Evolutionary conservation across 1,140 invertebrate genomes (phyloP).

Genomic region (Drosophila bocki): DNA sequence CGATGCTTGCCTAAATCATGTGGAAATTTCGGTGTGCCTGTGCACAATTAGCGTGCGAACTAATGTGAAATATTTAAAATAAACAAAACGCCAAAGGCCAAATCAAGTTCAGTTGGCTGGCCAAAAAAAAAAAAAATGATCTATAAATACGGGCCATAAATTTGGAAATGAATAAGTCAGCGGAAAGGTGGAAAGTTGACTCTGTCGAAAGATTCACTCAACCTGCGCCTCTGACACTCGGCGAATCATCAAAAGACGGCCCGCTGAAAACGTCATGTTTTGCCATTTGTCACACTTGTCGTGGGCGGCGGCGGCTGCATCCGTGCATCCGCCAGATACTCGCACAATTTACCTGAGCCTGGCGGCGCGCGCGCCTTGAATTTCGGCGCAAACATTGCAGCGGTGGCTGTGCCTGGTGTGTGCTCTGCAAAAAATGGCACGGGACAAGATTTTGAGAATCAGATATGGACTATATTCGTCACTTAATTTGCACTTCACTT

Average conservation of each 20-base stretch:
- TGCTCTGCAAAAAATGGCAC: constrained; percentile 69
- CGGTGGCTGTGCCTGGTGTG: constrained; percentile 52
- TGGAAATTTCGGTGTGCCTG: constrained; percentile 47
- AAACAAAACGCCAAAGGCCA: constrained; percentile 59
- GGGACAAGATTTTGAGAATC: neutral
- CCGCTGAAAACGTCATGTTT: constrained; percentile 74
- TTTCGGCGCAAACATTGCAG: constrained; percentile 89
- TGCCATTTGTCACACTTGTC: constrained; percentile 54
- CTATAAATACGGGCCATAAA: constrained; percentile 73
- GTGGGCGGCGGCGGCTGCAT: constrained; percentile 32
- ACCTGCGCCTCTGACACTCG: constrained; percentile 32
- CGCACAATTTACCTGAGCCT: constrained; percentile 88
- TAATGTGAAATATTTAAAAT: constrained; percentile 79
- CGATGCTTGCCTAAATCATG: constrained; percentile 49
- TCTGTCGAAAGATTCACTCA: constrained; percentile 32
- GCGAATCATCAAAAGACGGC: constrained; percentile 40
- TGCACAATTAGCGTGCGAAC: constrained; percentile 64
- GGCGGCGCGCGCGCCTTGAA: constrained; percentile 91
- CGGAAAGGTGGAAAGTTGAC: constrained; percentile 56
- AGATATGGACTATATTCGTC: neutral
- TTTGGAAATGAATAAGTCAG: constrained; percentile 48
- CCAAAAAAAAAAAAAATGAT: constrained; percentile 30
- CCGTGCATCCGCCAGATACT: constrained; percentile 26
- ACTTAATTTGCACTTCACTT: constrained; percentile 39
- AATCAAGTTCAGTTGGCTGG: constrained; percentile 63